Base-by-base conservation (phyloP, 2,888 invertebrate species). In the Pseudoips prasinana region DNA sequence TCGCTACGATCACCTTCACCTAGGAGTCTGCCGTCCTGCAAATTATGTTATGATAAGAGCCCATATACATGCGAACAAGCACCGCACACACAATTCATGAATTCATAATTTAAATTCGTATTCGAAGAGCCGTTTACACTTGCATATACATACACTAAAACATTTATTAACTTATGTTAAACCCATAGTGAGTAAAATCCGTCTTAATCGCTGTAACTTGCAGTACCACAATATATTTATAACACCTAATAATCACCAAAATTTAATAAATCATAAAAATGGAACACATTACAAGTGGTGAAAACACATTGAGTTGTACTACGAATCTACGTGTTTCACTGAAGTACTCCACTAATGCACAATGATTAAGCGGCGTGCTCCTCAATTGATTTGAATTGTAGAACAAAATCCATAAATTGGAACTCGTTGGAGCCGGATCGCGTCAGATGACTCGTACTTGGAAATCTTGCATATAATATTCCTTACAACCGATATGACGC, bases 1-100 rank as follows among this genome's bases (percentile, higher is more conserved):
- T 46, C 56, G 61, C 65, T 59, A 57, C 64, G 72, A 83, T 87
- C 82, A 87, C 87, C 87, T 88, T 87, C 88, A 87, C 87, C 87
- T 87, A 85, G 84, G 78, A 71, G 68, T 65, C 58, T 48, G 60
- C 51, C 63, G 54, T 58, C 65, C 63, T 65, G 39, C 38, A 46
- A 48, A 46, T 42, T 58, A 14, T 14, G 51, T 64, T 70, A 50
- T 73, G 73, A 70, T 73, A 68, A 62, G 64, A 60, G 51, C 46
- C 32, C 38, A 39, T 46, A 33, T 39, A 51, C 26, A 20, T 44
- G 35, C 26, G 28, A 47, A 42, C 39, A 26, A 51, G 40, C 52
- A 44, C 57, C 61, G 57, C 60, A 46, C 46, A 46, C 46, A 28
- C 45, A 26, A 10, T 10, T 8, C 7, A 7, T 14, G 8, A 7